phyloP scores from a whole-genome alignment of 2,797 vertebrate genomes.

The Loris lydekkerianus region DNA sequence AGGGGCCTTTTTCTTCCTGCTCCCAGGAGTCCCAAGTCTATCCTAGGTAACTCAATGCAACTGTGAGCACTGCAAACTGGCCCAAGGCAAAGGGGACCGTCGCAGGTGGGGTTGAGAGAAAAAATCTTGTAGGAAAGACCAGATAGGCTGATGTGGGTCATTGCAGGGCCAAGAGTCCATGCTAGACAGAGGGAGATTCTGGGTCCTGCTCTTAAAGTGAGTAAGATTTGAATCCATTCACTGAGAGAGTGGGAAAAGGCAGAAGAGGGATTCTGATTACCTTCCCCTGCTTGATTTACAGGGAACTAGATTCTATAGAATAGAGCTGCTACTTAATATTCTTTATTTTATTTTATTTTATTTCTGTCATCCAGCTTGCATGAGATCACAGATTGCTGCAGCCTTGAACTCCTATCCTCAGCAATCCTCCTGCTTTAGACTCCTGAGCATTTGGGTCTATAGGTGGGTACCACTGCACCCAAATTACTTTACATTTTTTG shows the following conservation, averaged over 20 bases:
- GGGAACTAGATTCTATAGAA: not conserved
- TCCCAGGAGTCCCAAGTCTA: not conserved
- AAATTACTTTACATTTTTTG: not conserved
- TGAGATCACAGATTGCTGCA: too few relatives aligned
- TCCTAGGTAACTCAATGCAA: not conserved
- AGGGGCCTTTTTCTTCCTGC: not conserved
- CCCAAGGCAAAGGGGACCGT: not conserved
- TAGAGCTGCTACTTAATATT: not conserved
- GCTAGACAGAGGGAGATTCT: not conserved
- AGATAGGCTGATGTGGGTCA: not conserved
- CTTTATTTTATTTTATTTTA: not conserved
- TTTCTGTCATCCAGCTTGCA: too few relatives aligned
- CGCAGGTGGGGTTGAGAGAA: not conserved
- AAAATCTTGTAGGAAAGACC: not conserved
- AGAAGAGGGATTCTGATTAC: not conserved
- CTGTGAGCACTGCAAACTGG: not conserved
- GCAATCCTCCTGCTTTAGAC: too few relatives aligned
- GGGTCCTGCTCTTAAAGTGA: not conserved
- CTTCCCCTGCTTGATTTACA: not conserved
- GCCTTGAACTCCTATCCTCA: too few relatives aligned
- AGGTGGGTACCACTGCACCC: fast-evolving
- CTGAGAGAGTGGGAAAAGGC: not conserved
- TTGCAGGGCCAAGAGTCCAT: not conserved
- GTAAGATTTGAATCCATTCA: not conserved
- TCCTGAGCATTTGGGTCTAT: too few relatives aligned